Conservation (phyloP, 2,888 invertebrate species). For the Caenorhabditis imperialis region DNA sequence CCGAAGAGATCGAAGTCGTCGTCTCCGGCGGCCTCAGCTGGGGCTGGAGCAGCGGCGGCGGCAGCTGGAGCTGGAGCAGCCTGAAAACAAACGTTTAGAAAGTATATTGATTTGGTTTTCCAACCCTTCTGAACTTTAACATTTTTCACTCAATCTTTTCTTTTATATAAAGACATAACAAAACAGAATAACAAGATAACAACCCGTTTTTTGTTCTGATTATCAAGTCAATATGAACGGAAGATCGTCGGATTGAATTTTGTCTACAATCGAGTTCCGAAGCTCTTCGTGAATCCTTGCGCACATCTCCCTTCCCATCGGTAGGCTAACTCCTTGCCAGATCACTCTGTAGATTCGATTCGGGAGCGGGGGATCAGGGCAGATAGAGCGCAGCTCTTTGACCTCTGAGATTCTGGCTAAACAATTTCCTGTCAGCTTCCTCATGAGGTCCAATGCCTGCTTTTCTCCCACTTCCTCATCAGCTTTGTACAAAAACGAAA, state of each 20-base stretch:
- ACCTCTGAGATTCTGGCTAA: constrained; percentile 61
- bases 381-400: constrained; percentile 56
- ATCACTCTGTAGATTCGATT: constrained; percentile 72
- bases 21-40: constrained; percentile 42
- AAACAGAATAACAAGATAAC: constrained; percentile 4
- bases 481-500: constrained; percentile 69
- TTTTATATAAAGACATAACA: constrained; percentile 8
- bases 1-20: constrained; percentile 77
- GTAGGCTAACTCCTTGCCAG: constrained; percentile 67
- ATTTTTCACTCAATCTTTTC: too few relatives aligned
- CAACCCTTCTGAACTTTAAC: too few relatives aligned
- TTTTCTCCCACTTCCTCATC: constrained; percentile 32
- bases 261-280: constrained; percentile 23
- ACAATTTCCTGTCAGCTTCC: constrained; percentile 45
- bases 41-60: constrained; percentile 31
- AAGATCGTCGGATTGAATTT: constrained; percentile 22
- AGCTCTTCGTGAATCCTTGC: constrained; percentile 67
- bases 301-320: constrained; percentile 61
- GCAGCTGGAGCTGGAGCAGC: constrained; percentile 40
- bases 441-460: constrained; percentile 38
- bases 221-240: constrained; percentile 55
- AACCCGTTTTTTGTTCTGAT: not conserved
- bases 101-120: too few relatives aligned
- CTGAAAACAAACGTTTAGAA: too few relatives aligned
- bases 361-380: constrained; percentile 62